Base-by-base conservation (phyloP, 2,888 invertebrate genomes). In the Apotomis turbidana region DNA sequence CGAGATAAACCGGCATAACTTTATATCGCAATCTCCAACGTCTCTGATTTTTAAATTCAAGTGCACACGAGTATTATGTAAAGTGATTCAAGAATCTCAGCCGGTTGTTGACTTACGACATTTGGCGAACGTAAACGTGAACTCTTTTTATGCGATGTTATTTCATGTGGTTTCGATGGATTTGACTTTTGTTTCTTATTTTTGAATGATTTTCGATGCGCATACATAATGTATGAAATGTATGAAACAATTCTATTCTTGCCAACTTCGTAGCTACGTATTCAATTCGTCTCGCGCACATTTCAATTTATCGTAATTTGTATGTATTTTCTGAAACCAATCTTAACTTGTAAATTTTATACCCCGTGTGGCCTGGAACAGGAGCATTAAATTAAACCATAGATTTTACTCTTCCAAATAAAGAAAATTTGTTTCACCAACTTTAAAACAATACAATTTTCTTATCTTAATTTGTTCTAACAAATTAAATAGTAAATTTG, bases 11-110 rank as follows among this genome's bases (percentile, higher is more conserved):
- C 80, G 74, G 82, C 78, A 86, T 88, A 87, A 87, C 84, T 84
- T 87, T 85, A 85, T 85, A 81, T 83, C 80, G 78, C 76, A 84
- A 85, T 84, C 84, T 83, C 84, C 85, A 83, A 80, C 79, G 82
- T 81, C 78, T 79, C 81, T 81, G 85, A 86, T 87, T 89, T 89
- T 88, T 83, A 87, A 87, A 90, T 84, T 87, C 83, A 78, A 84
- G 84, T 84, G 80, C 79, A 82, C 79, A 81, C 83, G 83, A 84
- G 83, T 84, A 83, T 85, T 87, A 87, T 87, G 87, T 80, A 87
- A 88, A 87, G 86, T 82, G 83, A 86, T 85, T 84, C 81, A 75
- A 76, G 82, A 85, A 82, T 83, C 79, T 83, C 82, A 80, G 81
- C 76, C 79, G 68, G 51, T 66, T 73, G 74, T 70, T 69, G 70